phyloP scores from a whole-genome alignment of 2,113 vertebrate species.

The Nesogale talazaci region DNA sequence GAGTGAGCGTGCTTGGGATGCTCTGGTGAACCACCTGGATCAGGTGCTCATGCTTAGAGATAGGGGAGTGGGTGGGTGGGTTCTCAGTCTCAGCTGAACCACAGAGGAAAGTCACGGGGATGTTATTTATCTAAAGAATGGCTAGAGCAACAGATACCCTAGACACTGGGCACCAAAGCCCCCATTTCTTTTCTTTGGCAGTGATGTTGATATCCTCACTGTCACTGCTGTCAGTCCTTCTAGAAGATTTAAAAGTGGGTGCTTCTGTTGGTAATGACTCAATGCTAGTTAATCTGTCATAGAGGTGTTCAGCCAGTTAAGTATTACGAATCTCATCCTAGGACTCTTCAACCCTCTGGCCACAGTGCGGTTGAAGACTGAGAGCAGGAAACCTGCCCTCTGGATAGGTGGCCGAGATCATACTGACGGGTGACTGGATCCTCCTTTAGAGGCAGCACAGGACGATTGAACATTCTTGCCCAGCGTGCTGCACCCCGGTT shows the following conservation, averaged over 20 bases:
- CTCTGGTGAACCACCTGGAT: not conserved
- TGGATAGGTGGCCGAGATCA: not conserved
- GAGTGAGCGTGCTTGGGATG: not conserved
- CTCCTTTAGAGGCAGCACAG: no score
- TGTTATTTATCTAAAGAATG: conserved; percentile 6
- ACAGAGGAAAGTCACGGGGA: not conserved
- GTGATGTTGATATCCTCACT: not conserved
- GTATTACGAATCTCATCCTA: not conserved
- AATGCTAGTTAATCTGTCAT: not conserved
- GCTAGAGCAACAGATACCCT: not conserved
- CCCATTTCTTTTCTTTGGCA: not conserved
- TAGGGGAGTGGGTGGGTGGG: not conserved
- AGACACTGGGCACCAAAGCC: not conserved
- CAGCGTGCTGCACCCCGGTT: not conserved
- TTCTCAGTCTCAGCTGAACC: not conserved
- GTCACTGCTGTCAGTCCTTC: not conserved
- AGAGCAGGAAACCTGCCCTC: not conserved
- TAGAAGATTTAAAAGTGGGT: not conserved
- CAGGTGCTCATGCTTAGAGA: not conserved
- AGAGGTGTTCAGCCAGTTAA: not conserved
- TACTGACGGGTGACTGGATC: no score
- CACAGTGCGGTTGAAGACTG: not conserved
- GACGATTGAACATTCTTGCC: not conserved
- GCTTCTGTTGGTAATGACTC: not conserved
- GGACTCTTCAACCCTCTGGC: not conserved